Conservation (phyloP, 2,888 invertebrate genomes). For the Heteromyza rotundicornis region DNA sequence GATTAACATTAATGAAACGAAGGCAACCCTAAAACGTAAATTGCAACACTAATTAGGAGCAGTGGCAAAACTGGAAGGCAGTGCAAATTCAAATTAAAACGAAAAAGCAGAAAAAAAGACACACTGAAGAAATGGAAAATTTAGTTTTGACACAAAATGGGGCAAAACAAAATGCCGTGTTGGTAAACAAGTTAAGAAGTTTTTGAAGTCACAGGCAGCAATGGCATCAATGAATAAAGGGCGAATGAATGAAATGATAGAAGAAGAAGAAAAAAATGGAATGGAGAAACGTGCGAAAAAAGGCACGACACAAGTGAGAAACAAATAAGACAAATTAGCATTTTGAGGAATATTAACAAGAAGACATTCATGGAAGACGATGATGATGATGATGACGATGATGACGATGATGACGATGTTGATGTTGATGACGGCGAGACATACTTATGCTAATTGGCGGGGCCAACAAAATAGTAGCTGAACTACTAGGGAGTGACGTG, state of each 20-base stretch:
- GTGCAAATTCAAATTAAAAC: constrained; percentile 38
- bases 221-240: constrained; percentile 22
- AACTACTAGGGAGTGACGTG: neutral
- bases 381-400: neutral
- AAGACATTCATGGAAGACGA: neutral
- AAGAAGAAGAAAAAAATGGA: constrained; percentile 31
- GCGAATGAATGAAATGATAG: constrained; percentile 32
- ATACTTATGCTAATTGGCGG: constrained; percentile 43
- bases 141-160: neutral
- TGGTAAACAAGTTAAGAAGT: constrained; percentile 49
- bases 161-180: constrained; percentile 29
- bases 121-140: constrained; percentile 17
- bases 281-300: neutral
- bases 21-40: constrained; percentile 29
- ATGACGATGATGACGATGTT: constrained; percentile 21
- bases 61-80: neutral
- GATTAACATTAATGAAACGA: constrained; percentile 50
- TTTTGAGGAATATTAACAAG: constrained; percentile 14
- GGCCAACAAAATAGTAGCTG: constrained; percentile 9
- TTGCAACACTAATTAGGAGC: constrained; percentile 50
- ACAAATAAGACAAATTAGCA: constrained; percentile 31
- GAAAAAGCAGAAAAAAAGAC: constrained; percentile 27
- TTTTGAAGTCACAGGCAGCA: constrained; percentile 5
- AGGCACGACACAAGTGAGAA: neutral
- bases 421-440: constrained; percentile 30